Conservation (phyloP, 1,140 invertebrate genomes). For the Papilio polyxenes region DNA sequence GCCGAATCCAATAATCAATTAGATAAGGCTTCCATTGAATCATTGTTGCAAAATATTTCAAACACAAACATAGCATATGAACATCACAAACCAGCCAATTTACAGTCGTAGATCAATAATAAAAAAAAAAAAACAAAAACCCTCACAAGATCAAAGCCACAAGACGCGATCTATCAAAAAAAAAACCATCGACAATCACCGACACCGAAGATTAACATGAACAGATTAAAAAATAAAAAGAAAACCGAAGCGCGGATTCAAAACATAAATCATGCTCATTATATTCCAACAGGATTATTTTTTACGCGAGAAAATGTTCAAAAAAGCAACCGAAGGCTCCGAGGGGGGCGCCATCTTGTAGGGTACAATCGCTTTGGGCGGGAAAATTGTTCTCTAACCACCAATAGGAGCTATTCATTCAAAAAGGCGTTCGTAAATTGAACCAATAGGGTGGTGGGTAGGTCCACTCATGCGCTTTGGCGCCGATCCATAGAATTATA, state of each 20-base stretch:
- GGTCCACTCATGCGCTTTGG: constrained; percentile 74
- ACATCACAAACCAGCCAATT: background rate
- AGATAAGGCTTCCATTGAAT: background rate
- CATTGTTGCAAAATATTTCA: background rate
- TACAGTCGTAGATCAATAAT: constrained; percentile 31
- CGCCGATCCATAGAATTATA: constrained; percentile 79
- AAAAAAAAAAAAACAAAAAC: constrained; percentile 40
- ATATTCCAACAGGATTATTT: constrained; percentile 80
- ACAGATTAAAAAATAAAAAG: constrained; percentile 66
- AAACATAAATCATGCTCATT: constrained; percentile 81
- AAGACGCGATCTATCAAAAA: constrained; percentile 63
- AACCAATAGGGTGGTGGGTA: constrained; percentile 60
- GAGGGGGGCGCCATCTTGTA: constrained; percentile 79
- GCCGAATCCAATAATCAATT: too few relatives aligned
- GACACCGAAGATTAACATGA: constrained; percentile 74
- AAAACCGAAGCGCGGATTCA: constrained; percentile 71
- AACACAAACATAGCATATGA: background rate
- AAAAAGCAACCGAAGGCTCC: constrained; percentile 79
- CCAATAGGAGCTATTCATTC: constrained; percentile 57
- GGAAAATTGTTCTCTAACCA: constrained; percentile 63
- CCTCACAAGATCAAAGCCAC: constrained; percentile 51
- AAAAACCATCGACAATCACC: constrained; percentile 60
- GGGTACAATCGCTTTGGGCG: constrained; percentile 69
- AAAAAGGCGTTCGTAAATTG: constrained; percentile 69
- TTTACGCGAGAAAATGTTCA: constrained; percentile 79